Evolutionary conservation across 2,888 invertebrate species (phyloP), one percentile per base, ranked within the genome.

Genomic region (Noctua janthe): DNA sequence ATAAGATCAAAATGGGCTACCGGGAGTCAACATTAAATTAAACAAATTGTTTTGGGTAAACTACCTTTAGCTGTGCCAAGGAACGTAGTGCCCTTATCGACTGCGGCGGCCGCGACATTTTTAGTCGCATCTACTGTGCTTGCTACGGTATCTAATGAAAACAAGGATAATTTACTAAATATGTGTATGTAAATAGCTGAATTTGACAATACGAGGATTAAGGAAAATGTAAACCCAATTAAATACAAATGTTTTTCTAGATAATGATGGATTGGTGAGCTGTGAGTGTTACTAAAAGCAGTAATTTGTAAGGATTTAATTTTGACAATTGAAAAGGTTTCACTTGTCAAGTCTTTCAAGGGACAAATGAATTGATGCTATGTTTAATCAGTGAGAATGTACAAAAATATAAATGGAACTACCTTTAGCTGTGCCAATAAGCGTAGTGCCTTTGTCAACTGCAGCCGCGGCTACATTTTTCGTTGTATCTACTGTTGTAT

Each of bases 401-500:
- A 51, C 0, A 54, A 69, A 62, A 75, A 35, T 29, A 10, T 54
- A 75, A 51, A n/a, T 5, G 1, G 35, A 69, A 51, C 74, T 87
- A 85, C 92, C 93, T 93, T 92, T 93, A 81, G 92, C 92, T 66
- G 89, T 85, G 71, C 84, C 88, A 66, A 92, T 87, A 39, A 91
- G 69, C 35, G 91, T 79, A 29, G 91, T 81, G 74, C 94, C 91
- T 84, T 94, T 94, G 69, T 94, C 93, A 72, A 93, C 87, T 69
- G 93, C 94, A 49, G 92, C 87, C 1, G 92, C 89, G 4, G 95
- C 92, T 20, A 91, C 91, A 80, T 91, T 92, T 88, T 94, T 95
- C 39, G 94, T 92, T 8, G 93, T 92, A 82, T 94, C 94, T 87
- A 95, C 90, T 76, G 92, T 89, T 3, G 86, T 82, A 74, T 84